Percentiles rank a stretch among this genome's conserved stretches.
Evolutionary conservation across 2,113 vertebrate genomes (phyloP).

Genomic region (Eclectus roratus): DNA sequence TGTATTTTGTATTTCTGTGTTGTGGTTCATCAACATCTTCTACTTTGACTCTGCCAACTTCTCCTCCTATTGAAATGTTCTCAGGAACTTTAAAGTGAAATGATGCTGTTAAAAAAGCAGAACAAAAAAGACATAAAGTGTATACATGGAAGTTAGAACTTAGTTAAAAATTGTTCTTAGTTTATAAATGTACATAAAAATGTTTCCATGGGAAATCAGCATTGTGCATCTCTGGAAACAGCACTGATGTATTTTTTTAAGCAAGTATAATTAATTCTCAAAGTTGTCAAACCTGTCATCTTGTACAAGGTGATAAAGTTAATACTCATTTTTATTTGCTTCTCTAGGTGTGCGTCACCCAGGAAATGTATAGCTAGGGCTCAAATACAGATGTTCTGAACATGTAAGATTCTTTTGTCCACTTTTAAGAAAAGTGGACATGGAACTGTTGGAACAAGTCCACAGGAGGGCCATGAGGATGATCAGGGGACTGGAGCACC

Average conservation of each 20-base stretch:
- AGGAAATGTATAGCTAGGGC: not conserved
- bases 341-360: not conserved
- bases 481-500: no score
- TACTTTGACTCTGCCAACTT: slow-evolving; percentile 79
- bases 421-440: not conserved
- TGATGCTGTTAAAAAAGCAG: slow-evolving; percentile 61
- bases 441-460: no score
- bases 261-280: not conserved
- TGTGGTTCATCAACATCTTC: slow-evolving; percentile 86
- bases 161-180: not conserved
- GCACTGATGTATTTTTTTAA: not conserved
- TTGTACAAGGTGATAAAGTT: not conserved
- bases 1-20: slow-evolving; percentile 86
- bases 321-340: not conserved
- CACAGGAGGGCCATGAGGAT: no score
- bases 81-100: slow-evolving; percentile 83
- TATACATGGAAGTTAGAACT: not conserved
- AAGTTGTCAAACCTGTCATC: not conserved
- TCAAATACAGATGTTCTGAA: not conserved
- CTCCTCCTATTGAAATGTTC: slow-evolving; percentile 74
- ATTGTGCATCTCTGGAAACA: not conserved
- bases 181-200: not conserved
- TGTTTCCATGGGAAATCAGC: not conserved
- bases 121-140: not conserved
- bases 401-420: not conserved